Percentiles rank a stretch among this genome's conserved stretches.
Conservation (phyloP, 2,113 vertebrate species). For the Eulemur rufifrons region DNA sequence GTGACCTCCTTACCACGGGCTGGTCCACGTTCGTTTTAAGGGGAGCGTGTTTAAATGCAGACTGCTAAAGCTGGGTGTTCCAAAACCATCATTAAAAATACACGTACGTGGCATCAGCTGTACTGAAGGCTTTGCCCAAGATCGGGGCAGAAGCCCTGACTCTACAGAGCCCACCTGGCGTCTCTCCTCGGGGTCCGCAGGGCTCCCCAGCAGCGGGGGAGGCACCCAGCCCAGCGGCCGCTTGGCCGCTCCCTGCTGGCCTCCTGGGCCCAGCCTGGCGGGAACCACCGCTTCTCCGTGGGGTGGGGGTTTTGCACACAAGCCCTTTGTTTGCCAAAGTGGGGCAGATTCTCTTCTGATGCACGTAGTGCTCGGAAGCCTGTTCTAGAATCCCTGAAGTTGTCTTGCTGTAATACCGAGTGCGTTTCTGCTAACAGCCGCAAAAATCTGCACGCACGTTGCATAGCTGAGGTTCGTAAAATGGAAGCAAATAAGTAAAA, state of each 20-base stretch:
- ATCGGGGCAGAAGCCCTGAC: background rate
- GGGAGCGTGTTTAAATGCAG: rapidly evolving
- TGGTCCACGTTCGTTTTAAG: background rate
- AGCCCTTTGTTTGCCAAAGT: background rate
- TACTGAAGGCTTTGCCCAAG: rapidly evolving
- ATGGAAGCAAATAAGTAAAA: background rate
- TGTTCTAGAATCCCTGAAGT: background rate
- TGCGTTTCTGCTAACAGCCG: background rate
- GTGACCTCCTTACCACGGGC: background rate
- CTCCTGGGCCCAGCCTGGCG: background rate
- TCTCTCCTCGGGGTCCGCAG: background rate
- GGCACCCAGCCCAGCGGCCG: rapidly evolving
- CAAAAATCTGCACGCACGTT: too few relatives aligned
- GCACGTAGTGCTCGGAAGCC: background rate
- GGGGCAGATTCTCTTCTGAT: background rate
- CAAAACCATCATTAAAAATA: too few relatives aligned
- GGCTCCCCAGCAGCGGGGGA: background rate
- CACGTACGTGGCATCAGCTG: rapidly evolving
- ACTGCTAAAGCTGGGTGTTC: background rate
- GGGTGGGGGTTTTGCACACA: background rate
- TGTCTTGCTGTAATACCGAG: background rate
- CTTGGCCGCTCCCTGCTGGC: too few relatives aligned
- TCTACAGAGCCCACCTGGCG: rapidly evolving
- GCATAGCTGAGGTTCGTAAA: background rate
- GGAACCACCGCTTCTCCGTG: rapidly evolving